These are phyloP conservation scores for Camponotus pennsylvanicus DNA, from an alignment of 1,140 invertebrate genomes.

Conservation along the genomic window DNA sequence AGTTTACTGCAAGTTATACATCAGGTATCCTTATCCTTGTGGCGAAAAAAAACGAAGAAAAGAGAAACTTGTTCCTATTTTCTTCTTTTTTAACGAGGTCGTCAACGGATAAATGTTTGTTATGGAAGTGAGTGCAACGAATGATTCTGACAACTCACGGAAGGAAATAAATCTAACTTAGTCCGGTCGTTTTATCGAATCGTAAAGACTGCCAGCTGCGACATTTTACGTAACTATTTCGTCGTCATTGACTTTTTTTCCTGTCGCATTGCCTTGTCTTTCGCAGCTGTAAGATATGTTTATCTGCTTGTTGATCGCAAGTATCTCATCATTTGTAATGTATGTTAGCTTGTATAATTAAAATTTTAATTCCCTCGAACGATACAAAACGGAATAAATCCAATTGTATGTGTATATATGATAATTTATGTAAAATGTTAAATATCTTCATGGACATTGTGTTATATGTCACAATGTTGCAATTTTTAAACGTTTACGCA, in stretches of 20 bases:
- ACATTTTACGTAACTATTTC: constrained; percentile 70
- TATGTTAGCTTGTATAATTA: constrained; percentile 28
- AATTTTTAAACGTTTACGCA: not conserved
- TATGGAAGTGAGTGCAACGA: constrained; percentile 37
- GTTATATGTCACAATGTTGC: constrained; percentile 15
- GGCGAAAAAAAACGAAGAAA: not conserved
- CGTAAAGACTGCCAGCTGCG: constrained; percentile 44
- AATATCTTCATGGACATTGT: not conserved
- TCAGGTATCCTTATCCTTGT: not conserved
- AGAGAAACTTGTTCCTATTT: not conserved
- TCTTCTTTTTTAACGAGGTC: constrained; percentile 34
- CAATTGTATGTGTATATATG: constrained; percentile 24
- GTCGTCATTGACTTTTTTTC: constrained; percentile 44
- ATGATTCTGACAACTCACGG: constrained; percentile 56
- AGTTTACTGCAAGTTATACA: constrained; percentile 48
- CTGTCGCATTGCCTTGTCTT: constrained; percentile 56
- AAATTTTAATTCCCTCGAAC: constrained; percentile 11
- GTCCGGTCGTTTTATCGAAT: constrained; percentile 49
- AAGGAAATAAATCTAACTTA: constrained; percentile 55
- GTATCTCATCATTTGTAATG: constrained; percentile 25
- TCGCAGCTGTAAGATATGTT: constrained; percentile 54
- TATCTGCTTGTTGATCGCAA: constrained; percentile 29
- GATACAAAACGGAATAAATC: constrained; percentile 32
- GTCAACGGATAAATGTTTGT: constrained; percentile 56
- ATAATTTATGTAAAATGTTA: constrained; percentile 49